Percentiles rank a stretch among this genome's conserved stretches.
Conservation (phyloP, 2,888 invertebrate species). For the Drosophila prostipennis region DNA sequence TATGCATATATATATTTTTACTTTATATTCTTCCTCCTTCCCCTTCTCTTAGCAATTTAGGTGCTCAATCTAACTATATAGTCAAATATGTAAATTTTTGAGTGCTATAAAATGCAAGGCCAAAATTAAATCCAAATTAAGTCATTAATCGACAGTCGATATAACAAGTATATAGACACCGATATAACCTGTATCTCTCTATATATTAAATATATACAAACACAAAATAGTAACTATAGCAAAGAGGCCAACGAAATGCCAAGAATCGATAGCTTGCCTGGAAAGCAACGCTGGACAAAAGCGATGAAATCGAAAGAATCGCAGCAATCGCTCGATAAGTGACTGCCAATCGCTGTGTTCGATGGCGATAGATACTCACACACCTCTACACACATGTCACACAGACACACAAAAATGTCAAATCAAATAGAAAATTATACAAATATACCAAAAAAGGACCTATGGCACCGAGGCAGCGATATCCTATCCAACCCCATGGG, state of each 20-base stretch:
- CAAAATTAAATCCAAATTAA: constrained; percentile 50
- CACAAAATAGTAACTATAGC: constrained; percentile 14
- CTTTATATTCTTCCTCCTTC: constrained; percentile 83
- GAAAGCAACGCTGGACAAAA: constrained; percentile 49
- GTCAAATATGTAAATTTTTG: constrained; percentile 75
- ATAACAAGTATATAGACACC: constrained; percentile 36
- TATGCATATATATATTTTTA: constrained; percentile 82
- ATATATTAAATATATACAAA: constrained; percentile 13
- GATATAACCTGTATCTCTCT: constrained; percentile 36
- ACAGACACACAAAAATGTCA: constrained; percentile 18
- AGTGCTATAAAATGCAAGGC: constrained; percentile 73
- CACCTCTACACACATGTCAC: constrained; percentile 35
- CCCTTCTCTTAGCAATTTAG: constrained; percentile 84
- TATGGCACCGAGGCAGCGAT: constrained; percentile 15
- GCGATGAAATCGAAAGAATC: constrained; percentile 26
- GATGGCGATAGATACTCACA: constrained; percentile 22
- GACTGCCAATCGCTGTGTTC: constrained; percentile 13
- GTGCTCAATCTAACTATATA: constrained; percentile 79
- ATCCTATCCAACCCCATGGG: constrained; percentile 1
- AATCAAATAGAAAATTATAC: neutral
- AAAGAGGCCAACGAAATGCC: constrained; percentile 29
- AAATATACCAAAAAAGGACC: neutral
- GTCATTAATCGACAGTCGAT: constrained; percentile 46
- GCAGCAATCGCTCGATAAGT: constrained; percentile 29
- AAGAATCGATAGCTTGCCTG: constrained; percentile 43